Evolutionary conservation across 2,888 invertebrate genomes (phyloP).

Genomic region (Itoplectis maculator): DNA sequence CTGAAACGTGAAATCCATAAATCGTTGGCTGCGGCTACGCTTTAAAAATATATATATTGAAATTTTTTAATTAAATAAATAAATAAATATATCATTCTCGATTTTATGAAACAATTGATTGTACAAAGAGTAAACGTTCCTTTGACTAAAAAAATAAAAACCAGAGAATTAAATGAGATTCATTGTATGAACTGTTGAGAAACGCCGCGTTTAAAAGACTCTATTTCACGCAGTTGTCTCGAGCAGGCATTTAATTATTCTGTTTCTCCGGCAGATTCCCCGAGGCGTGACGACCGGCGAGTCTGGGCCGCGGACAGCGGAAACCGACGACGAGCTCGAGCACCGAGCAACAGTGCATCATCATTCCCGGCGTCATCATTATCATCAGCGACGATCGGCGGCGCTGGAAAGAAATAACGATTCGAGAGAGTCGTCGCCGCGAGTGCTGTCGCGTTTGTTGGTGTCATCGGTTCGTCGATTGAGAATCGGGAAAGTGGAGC

Average conservation of each 20-base stretch:
- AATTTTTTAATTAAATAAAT: no score
- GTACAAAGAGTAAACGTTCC: no score
- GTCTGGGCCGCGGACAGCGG: conserved; percentile 36
- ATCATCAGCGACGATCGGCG: conserved; percentile 47
- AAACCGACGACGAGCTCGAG: conserved; percentile 42
- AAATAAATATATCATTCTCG: no score
- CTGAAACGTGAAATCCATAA: no score
- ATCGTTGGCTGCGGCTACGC: no score
- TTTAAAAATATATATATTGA: no score
- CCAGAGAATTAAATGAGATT: no score
- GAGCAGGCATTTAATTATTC: conserved; percentile 26
- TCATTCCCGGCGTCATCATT: conserved; percentile 2
- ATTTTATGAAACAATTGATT: no score
- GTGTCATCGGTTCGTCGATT: conserved; percentile 31
- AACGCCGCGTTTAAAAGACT: neutral
- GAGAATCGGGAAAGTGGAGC: conserved; percentile 76
- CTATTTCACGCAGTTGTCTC: neutral
- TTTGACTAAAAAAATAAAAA: no score
- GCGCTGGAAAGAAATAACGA: conserved; percentile 25
- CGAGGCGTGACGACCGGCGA: conserved; percentile 40
- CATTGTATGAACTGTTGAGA: no score
- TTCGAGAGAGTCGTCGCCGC: conserved; percentile 17
- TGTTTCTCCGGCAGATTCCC: conserved; percentile 52
- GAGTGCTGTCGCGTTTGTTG: conserved; percentile 41
- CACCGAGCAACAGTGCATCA: conserved; percentile 12